Evolutionary conservation across 1,140 invertebrate species (phyloP).

Genomic region (Periplaneta americana): DNA sequence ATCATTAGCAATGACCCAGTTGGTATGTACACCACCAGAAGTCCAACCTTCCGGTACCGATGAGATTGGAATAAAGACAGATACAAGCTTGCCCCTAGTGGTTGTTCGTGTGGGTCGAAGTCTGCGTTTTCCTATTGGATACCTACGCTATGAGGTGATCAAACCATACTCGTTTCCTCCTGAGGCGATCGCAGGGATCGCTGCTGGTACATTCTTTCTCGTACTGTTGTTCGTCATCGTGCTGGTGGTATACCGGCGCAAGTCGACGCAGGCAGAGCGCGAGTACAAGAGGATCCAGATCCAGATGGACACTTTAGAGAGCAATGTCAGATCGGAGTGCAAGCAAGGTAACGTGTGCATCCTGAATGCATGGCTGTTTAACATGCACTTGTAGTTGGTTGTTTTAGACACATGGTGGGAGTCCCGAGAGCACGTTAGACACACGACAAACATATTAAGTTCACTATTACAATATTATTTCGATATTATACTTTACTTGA

Average conservation of each 20-base stretch:
- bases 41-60: slow-evolving; percentile 80
- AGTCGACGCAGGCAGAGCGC: slow-evolving; percentile 90
- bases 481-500: background rate
- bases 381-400: background rate
- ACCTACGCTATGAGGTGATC: slow-evolving; percentile 67
- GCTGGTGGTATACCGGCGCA: slow-evolving; percentile 80
- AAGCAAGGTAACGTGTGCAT: slow-evolving; percentile 65
- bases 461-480: background rate
- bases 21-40: slow-evolving; percentile 86
- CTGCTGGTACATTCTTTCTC: slow-evolving; percentile 74
- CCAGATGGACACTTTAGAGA: slow-evolving; percentile 98
- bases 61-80: slow-evolving; percentile 71
- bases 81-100: slow-evolving; percentile 75
- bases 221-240: slow-evolving; percentile 81
- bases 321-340: slow-evolving; percentile 95
- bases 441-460: background rate
- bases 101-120: slow-evolving; percentile 85
- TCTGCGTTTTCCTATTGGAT: slow-evolving; percentile 61
- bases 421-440: background rate
- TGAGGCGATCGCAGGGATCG: slow-evolving; percentile 80
- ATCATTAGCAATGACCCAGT: slow-evolving; percentile 78
- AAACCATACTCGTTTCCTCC: slow-evolving; percentile 79
- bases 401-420: background rate
- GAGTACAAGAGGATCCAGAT: slow-evolving; percentile 98
- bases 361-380: slow-evolving; percentile 10